These are phyloP conservation scores for Netelia melanura DNA, from an alignment of 2,888 invertebrate species.

Conservation along the genomic window DNA sequence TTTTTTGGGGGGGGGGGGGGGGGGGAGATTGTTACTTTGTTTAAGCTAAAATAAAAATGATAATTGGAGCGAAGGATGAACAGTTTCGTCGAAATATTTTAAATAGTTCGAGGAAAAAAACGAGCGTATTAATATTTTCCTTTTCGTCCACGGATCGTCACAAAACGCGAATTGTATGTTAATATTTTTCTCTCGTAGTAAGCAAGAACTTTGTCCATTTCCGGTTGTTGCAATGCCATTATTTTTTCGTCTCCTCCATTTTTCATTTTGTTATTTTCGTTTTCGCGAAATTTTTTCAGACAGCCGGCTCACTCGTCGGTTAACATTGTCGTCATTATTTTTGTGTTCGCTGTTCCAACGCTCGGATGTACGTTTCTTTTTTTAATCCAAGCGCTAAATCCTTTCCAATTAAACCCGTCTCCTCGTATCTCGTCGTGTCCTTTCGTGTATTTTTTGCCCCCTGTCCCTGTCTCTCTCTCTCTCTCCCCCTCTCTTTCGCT, in stretches of 20 bases:
- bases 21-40: too few species aligned
- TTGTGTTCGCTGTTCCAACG: not conserved
- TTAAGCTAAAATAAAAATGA: too few species aligned
- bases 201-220: not conserved
- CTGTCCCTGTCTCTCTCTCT: not conserved
- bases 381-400: slow-evolving; percentile 13
- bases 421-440: slow-evolving; percentile 13
- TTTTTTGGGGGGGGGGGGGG: too few species aligned
- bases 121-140: too few species aligned
- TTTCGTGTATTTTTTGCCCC: not conserved
- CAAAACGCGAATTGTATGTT: too few species aligned
- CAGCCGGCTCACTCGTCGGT: slow-evolving; percentile 3
- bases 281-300: not conserved
- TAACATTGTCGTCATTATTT: slow-evolving; percentile 19
- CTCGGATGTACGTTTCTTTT: not conserved
- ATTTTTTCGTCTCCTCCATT: not conserved
- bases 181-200: too few species aligned
- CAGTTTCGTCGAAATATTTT: too few species aligned
- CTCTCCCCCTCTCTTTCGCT: not conserved
- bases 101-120: too few species aligned
- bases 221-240: not conserved
- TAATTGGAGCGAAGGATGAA: too few species aligned
- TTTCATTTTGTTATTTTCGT: not conserved
- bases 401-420: slow-evolving; percentile 58
- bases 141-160: too few species aligned